phyloP scores from a whole-genome alignment of 2,888 invertebrate species.

The Hyppa rectilinea region DNA sequence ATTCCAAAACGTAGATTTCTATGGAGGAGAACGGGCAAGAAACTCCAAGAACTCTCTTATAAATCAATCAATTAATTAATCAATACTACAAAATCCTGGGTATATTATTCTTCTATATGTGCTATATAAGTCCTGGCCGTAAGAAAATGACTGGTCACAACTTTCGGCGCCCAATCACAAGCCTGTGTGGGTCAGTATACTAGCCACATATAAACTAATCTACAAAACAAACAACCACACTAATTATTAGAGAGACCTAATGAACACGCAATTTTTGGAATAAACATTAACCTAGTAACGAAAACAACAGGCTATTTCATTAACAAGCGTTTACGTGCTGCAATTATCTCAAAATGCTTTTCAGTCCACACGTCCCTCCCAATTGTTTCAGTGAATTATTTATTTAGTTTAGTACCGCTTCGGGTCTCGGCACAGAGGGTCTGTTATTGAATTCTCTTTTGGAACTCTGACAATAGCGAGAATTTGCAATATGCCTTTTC shows the following conservation, averaged over 20 bases:
- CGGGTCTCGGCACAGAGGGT: slow-evolving; percentile 11
- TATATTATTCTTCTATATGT: too few species aligned
- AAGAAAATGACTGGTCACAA: too few species aligned
- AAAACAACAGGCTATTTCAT: slow-evolving; percentile 37
- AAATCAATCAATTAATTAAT: too few species aligned
- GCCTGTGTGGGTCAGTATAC: too few species aligned
- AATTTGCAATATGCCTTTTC: slow-evolving; percentile 6
- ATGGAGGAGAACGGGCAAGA: too few species aligned
- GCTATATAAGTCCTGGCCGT: too few species aligned
- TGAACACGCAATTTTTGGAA: slow-evolving; percentile 21
- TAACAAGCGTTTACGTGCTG: slow-evolving; percentile 26
- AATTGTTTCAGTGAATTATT: slow-evolving; percentile 44
- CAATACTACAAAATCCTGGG: too few species aligned
- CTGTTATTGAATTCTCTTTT: slow-evolving; percentile 38
- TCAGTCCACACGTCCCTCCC: slow-evolving; percentile 23
- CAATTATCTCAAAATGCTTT: slow-evolving; percentile 40
- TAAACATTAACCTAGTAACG: slow-evolving; percentile 18
- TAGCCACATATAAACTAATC: slow-evolving; percentile 6
- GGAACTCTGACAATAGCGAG: not conserved
- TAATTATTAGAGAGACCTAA: slow-evolving; percentile 18
- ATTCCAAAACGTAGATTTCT: too few species aligned
- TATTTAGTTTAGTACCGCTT: slow-evolving; percentile 31
- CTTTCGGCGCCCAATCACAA: too few species aligned
- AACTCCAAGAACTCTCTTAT: too few species aligned
- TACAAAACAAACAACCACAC: slow-evolving; percentile 15